Conservation (phyloP, 1,140 invertebrate genomes). For the Heliothis subflexa region DNA sequence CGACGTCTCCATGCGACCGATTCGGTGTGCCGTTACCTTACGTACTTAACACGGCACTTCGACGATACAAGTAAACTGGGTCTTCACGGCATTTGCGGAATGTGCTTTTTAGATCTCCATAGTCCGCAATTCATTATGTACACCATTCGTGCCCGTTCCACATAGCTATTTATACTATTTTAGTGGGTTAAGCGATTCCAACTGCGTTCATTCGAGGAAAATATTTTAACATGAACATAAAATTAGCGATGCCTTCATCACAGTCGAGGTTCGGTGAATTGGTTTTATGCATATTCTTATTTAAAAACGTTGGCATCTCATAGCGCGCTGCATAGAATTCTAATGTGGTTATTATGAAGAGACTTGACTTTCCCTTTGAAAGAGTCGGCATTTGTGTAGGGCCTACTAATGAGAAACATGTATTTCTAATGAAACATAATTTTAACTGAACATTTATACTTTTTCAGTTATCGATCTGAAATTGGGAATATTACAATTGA, state of each 20-base stretch:
- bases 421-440: not conserved
- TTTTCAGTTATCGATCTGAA: too few species aligned
- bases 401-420: not conserved
- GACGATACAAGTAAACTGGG: slow-evolving; percentile 37
- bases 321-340: not conserved
- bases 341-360: slow-evolving; percentile 4
- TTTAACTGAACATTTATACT: too few species aligned
- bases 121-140: slow-evolving; percentile 14
- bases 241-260: not conserved
- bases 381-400: not conserved
- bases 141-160: slow-evolving; percentile 28
- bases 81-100: slow-evolving; percentile 32
- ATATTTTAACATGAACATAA: not conserved
- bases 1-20: slow-evolving; percentile 46
- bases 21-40: slow-evolving; percentile 54
- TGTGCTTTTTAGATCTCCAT: slow-evolving; percentile 38
- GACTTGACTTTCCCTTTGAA: slow-evolving; percentile 23
- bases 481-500: too few species aligned
- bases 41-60: slow-evolving; percentile 38
- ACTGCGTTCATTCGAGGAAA: not conserved
- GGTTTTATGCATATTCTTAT: not conserved
- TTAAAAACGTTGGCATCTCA: slow-evolving; percentile 7
- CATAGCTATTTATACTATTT: slow-evolving; percentile 34
- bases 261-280: not conserved
- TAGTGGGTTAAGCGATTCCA: not conserved